A percentile compares a stretch with the other conserved stretches of the same genome.
phyloP scores from a whole-genome alignment of 2,888 invertebrate genomes.

The Microctonus brassicae region DNA sequence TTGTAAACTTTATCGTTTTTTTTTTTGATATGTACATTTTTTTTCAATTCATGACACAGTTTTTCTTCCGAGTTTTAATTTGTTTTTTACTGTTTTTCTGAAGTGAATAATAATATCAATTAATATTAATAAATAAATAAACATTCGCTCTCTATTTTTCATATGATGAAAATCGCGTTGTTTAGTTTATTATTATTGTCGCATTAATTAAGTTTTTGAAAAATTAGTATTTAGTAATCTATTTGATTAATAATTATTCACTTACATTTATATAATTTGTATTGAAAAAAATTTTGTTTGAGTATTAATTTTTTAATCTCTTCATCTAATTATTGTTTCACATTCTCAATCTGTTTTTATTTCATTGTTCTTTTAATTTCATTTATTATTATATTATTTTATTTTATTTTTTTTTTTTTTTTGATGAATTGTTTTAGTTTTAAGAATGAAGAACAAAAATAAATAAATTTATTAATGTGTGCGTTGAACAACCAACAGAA shows the following conservation, averaged over 20 bases:
- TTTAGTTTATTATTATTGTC: slow-evolving; percentile 23
- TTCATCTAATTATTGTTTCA: not conserved
- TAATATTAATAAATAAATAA: not conserved
- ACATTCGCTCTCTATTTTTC: slow-evolving; percentile 20
- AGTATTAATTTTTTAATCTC: not conserved
- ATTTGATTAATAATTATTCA: not conserved
- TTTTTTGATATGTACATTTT: slow-evolving; percentile 35
- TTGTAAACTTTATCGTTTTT: slow-evolving; percentile 16
- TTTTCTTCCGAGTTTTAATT: not conserved
- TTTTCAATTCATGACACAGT: slow-evolving; percentile 25
- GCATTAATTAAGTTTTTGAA: slow-evolving; percentile 15
- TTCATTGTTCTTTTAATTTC: not conserved
- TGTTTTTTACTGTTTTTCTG: slow-evolving; percentile 34
- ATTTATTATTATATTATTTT: not conserved
- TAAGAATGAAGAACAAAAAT: not conserved
- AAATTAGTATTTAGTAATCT: not conserved
- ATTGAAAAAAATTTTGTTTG: slow-evolving; percentile 10
- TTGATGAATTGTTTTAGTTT: not conserved
- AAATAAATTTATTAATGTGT: not conserved
- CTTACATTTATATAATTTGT: slow-evolving; percentile 14
- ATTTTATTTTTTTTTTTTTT: not conserved
- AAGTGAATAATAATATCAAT: not conserved
- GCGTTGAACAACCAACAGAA: slow-evolving; percentile 24
- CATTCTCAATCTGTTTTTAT: not conserved
- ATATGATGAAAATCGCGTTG: slow-evolving; percentile 1